These are phyloP conservation scores for Noctua janthe DNA, from an alignment of 2,888 invertebrate species.

Conservation along the genomic window DNA sequence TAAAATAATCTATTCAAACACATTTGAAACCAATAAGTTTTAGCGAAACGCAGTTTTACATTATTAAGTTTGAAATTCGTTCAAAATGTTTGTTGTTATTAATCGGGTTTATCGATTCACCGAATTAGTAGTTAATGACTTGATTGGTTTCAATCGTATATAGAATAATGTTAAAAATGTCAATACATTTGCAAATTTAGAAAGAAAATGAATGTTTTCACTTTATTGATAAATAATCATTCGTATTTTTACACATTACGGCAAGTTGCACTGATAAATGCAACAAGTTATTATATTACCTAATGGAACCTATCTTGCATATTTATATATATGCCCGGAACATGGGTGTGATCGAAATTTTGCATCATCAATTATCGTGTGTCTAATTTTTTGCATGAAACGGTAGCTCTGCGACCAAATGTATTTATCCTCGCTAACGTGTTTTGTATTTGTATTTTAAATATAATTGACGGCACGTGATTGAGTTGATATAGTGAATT, in stretches of 20 bases:
- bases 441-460: constrained; percentile 13
- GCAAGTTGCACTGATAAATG: not conserved
- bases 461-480: constrained; percentile 8
- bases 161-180: not conserved
- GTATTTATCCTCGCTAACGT: constrained; percentile 42
- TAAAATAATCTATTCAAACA: constrained; percentile 6
- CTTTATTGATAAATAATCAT: not conserved
- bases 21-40: not conserved
- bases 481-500: constrained; percentile 1
- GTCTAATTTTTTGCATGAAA: constrained; percentile 69
- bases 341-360: constrained; percentile 66
- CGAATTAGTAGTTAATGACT: not conserved
- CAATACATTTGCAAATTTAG: not conserved
- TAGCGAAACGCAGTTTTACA: not conserved
- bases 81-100: not conserved
- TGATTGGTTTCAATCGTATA: constrained; percentile 1
- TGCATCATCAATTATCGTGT: constrained; percentile 77
- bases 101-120: not conserved
- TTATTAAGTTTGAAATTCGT: not conserved
- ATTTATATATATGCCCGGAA: constrained; percentile 1
- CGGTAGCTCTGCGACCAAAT: constrained; percentile 16
- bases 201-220: not conserved
- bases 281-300: not conserved
- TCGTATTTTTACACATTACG: not conserved
- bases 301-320: not conserved